These are phyloP conservation scores for Melolontha melolontha DNA, from an alignment of 2,888 invertebrate species.

Conservation along the genomic window DNA sequence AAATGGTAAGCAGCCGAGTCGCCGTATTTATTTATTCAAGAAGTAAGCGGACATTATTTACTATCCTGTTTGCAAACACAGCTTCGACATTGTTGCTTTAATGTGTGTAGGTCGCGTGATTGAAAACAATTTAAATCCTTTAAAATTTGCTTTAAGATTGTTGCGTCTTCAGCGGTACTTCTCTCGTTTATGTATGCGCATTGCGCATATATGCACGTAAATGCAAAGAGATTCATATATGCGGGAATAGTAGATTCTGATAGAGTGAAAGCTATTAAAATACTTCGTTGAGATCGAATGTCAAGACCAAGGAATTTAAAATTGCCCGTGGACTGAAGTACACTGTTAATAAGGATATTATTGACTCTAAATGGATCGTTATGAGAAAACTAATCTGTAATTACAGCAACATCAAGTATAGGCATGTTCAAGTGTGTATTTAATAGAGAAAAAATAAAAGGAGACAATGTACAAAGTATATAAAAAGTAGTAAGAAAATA, in stretches of 20 bases:
- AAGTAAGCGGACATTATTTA: constrained; percentile 23
- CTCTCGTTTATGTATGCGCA: not conserved
- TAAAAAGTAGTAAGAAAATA: no score
- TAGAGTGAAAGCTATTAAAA: constrained; percentile 38
- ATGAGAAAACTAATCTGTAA: constrained; percentile 26
- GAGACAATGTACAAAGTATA: no score
- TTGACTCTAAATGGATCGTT: constrained; percentile 27
- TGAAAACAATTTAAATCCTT: constrained; percentile 23
- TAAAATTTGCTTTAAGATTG: constrained; percentile 15
- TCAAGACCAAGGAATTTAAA: constrained; percentile 31
- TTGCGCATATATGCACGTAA: constrained; percentile 1
- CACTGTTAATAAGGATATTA: constrained; percentile 19
- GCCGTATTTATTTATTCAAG: constrained; percentile 11
- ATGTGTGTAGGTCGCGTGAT: constrained; percentile 9
- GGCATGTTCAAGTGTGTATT: no score
- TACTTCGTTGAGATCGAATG: constrained; percentile 28
- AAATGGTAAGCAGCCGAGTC: no score
- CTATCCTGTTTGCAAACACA: constrained; percentile 8
- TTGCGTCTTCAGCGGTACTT: not conserved
- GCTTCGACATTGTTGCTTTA: not conserved
- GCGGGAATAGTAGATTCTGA: constrained; percentile 18
- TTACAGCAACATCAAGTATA: no score
- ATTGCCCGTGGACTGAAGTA: constrained; percentile 3
- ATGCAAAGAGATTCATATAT: constrained; percentile 17
- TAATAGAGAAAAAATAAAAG: no score